These are phyloP conservation scores for Tinea semifulvella DNA, from an alignment of 2,888 invertebrate species.

Conservation along the genomic window DNA sequence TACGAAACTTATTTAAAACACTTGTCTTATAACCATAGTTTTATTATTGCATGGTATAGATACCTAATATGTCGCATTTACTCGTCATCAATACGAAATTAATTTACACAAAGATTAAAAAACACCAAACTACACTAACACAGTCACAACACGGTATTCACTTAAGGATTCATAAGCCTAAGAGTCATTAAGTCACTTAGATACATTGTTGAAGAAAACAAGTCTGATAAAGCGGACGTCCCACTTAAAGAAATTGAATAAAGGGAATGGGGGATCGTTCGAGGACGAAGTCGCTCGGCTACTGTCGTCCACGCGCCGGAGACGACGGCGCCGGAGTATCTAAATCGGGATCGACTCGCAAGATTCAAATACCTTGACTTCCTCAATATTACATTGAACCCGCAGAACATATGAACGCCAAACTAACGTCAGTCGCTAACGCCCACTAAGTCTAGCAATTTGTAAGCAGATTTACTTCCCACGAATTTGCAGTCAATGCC, in stretches of 20 bases:
- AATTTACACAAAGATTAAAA: not conserved
- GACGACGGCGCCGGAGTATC: slow-evolving; percentile 62
- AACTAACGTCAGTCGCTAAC: slow-evolving; percentile 55
- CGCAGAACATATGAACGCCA: slow-evolving; percentile 52
- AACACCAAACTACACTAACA: slow-evolving; percentile 1
- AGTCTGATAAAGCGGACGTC: slow-evolving; percentile 24
- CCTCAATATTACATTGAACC: slow-evolving; percentile 68
- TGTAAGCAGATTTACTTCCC: slow-evolving; percentile 23
- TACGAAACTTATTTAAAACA: slow-evolving; percentile 3
- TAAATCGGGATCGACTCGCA: slow-evolving; percentile 65
- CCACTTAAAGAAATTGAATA: slow-evolving; percentile 29
- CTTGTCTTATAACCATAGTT: not conserved
- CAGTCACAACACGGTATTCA: not conserved
- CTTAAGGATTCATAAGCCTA: not conserved
- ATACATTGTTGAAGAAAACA: slow-evolving; percentile 23
- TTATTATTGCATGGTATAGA: not conserved
- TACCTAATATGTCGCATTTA: slow-evolving; percentile 1
- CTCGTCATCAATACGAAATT: not conserved
- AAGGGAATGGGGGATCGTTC: slow-evolving; percentile 46
- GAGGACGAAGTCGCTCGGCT: slow-evolving; percentile 58
- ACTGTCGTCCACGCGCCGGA: slow-evolving; percentile 52
- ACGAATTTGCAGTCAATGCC: slow-evolving; percentile 22
- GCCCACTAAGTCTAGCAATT: slow-evolving; percentile 30
- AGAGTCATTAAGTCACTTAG: too few species aligned
- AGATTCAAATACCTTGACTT: slow-evolving; percentile 68